These are phyloP conservation scores for Cololabis saira DNA, from an alignment of 2,113 vertebrate species.

Conservation along the genomic window DNA sequence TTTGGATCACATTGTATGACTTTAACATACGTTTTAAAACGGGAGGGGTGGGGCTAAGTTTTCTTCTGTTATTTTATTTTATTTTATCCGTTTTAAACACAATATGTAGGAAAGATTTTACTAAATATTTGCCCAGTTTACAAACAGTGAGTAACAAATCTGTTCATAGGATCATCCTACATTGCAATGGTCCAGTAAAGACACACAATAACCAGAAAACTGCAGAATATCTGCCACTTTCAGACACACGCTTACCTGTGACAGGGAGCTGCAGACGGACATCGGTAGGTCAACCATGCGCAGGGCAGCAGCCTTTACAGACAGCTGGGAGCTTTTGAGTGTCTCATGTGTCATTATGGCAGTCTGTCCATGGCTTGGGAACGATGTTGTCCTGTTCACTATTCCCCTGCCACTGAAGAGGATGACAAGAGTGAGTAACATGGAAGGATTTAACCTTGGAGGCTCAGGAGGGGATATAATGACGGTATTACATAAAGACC, in stretches of 20 bases:
- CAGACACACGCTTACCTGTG: constrained; percentile 82
- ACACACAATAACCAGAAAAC: too few species aligned
- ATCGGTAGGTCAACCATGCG: constrained; percentile 87
- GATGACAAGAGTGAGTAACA: constrained; percentile 19
- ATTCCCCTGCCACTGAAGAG: constrained; percentile 43
- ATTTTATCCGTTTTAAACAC: too few species aligned
- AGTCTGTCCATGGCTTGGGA: constrained; percentile 78
- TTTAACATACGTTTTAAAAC: too few species aligned
- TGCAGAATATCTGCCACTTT: background rate
- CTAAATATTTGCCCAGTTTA: too few species aligned
- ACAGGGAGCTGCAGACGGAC: constrained; percentile 86
- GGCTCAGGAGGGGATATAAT: constrained; percentile 31
- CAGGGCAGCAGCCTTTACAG: constrained; percentile 83
- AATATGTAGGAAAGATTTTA: too few species aligned
- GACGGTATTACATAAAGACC: constrained; percentile 42
- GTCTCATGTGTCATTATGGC: constrained; percentile 88
- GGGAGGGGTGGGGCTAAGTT: too few species aligned
- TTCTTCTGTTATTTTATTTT: too few species aligned
- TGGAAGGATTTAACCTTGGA: constrained; percentile 43
- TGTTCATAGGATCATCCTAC: too few species aligned
- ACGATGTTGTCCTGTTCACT: constrained; percentile 17
- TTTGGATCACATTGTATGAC: too few species aligned
- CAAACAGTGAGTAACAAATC: too few species aligned
- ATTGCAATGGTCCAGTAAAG: too few species aligned
- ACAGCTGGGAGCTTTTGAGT: constrained; percentile 78